Conservation (phyloP, 2,797 vertebrate species). For the Chrysocyon brachyurus region DNA sequence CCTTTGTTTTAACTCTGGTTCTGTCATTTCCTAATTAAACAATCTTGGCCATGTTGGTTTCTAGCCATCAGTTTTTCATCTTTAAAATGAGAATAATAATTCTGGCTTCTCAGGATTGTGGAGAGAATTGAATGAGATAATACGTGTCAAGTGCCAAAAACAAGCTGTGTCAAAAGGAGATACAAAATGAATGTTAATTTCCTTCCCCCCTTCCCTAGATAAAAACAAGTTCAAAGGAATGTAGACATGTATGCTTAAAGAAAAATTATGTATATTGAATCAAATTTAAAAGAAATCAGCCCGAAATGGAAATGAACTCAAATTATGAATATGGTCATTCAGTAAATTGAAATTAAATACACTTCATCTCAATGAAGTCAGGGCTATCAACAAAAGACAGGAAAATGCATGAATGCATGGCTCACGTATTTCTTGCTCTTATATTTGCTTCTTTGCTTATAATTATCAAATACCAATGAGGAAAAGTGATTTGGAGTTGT, state of each 20-base stretch:
- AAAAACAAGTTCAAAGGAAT: slow-evolving; percentile 63
- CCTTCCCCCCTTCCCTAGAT: neutral
- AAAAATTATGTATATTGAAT: slow-evolving; percentile 55
- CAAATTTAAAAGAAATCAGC: slow-evolving; percentile 56
- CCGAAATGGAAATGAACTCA: slow-evolving; percentile 51
- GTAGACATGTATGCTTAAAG: neutral
- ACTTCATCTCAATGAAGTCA: slow-evolving; percentile 47
- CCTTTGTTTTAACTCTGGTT: slow-evolving; percentile 59
- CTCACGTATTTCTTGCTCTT: slow-evolving; percentile 17
- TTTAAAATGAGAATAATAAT: slow-evolving; percentile 61
- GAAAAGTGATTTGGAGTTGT: slow-evolving; percentile 66
- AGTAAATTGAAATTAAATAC: slow-evolving; percentile 63
- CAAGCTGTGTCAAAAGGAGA: slow-evolving; percentile 55
- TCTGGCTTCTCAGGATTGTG: neutral
- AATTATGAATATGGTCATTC: slow-evolving; percentile 64
- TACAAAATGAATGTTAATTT: slow-evolving; percentile 60
- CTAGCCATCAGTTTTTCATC: slow-evolving; percentile 46
- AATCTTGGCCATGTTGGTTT: neutral
- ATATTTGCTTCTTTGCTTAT: slow-evolving; percentile 36
- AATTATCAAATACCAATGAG: slow-evolving; percentile 71
- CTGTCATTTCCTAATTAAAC: slow-evolving; percentile 61
- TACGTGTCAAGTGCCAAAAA: slow-evolving; percentile 23
- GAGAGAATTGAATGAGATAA: slow-evolving; percentile 55
- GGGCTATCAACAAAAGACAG: neutral
- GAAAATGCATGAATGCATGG: neutral